Percentiles rank a stretch among this genome's conserved stretches.
Evolutionary conservation across 2,797 vertebrate genomes (phyloP).

Genomic region (Alauda arvensis): DNA sequence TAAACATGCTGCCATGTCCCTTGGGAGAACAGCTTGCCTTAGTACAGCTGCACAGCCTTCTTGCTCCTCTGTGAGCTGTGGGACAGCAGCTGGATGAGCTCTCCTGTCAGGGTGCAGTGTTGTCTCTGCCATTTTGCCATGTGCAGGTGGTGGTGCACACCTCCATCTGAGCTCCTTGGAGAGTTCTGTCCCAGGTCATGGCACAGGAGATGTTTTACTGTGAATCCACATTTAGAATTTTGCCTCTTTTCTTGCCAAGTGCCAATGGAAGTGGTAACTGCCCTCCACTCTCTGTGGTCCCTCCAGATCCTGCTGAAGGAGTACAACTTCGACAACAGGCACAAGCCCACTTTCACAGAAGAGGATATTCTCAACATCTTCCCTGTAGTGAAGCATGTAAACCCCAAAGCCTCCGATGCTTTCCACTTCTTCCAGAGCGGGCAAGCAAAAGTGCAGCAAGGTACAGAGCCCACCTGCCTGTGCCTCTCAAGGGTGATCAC

Average conservation of each 20-base stretch:
- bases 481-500: neutral
- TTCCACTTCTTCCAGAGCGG: slow-evolving; percentile 99
- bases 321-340: slow-evolving; percentile 95
- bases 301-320: slow-evolving; percentile 92
- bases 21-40: neutral
- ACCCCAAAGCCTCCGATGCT: slow-evolving; percentile 97
- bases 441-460: slow-evolving; percentile 98
- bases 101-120: neutral
- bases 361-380: slow-evolving; percentile 98
- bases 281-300: neutral
- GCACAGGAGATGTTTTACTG: neutral
- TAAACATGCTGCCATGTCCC: neutral
- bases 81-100: neutral
- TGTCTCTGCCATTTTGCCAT: neutral
- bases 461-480: slow-evolving; percentile 43
- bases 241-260: neutral
- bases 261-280: neutral
- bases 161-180: neutral
- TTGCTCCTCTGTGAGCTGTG: neutral
- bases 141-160: neutral
- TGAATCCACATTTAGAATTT: neutral
- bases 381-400: slow-evolving; percentile 95
- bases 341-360: slow-evolving; percentile 96
- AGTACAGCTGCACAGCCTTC: neutral
- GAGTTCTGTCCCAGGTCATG: neutral